Conservation (phyloP, 1,140 invertebrate species). For the Araneus ventricosus region DNA sequence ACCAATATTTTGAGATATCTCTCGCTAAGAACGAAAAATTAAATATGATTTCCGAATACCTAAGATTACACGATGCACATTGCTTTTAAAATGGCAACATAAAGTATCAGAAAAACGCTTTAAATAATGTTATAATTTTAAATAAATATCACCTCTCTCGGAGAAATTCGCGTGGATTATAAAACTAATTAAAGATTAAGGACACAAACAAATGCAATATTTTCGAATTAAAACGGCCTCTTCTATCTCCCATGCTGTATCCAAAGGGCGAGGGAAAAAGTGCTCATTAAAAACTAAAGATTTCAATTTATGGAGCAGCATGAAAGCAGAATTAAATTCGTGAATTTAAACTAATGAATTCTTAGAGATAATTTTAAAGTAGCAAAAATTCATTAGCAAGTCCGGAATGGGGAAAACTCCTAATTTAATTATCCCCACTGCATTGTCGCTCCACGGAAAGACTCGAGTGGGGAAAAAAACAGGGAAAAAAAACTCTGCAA, state of each 20-base stretch:
- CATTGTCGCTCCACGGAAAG: constrained; percentile 19
- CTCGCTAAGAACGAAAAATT: not conserved
- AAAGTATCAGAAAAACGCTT: not conserved
- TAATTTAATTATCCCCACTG: constrained; percentile 57
- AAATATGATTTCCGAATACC: not conserved
- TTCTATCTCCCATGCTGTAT: not conserved
- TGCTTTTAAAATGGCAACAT: not conserved
- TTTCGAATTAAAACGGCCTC: not conserved
- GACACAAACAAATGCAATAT: constrained; percentile 11
- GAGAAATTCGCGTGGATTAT: not conserved
- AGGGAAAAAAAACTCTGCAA: not conserved
- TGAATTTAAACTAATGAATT: constrained; percentile 59
- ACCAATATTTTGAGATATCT: no score
- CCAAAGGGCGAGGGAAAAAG: not conserved
- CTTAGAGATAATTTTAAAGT: constrained; percentile 33
- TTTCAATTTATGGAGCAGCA: constrained; percentile 17
- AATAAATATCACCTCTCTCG: not conserved
- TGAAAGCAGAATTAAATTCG: constrained; percentile 40
- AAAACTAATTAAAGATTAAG: not conserved
- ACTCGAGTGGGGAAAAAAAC: not conserved
- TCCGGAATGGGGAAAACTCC: not conserved
- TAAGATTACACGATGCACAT: no score
- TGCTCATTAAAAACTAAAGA: constrained; percentile 30
- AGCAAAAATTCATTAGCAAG: constrained; percentile 38
- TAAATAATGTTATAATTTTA: not conserved